phyloP scores from a whole-genome alignment of 2,888 invertebrate genomes.

The Cremastobaeus sp. region DNA sequence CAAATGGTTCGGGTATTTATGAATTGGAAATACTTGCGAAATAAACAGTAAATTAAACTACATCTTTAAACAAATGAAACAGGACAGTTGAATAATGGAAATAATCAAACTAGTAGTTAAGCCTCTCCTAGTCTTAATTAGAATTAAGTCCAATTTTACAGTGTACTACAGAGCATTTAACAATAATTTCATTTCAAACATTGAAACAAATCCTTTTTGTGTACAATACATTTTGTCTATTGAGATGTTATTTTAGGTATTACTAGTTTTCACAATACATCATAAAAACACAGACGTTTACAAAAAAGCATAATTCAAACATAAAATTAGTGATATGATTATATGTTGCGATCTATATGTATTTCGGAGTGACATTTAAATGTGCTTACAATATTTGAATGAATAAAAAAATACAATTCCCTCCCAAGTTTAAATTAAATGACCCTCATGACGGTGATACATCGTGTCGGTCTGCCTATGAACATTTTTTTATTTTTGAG shows the following conservation, averaged over 20 bases:
- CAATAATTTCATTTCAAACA: slow-evolving; percentile 9
- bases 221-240: not conserved
- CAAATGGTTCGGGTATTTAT: too few species aligned
- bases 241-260: not conserved
- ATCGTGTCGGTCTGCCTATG: slow-evolving; percentile 54
- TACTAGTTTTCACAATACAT: slow-evolving; percentile 1
- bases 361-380: slow-evolving; percentile 46
- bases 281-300: slow-evolving; percentile 19
- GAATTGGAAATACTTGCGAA: too few species aligned
- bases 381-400: slow-evolving; percentile 37
- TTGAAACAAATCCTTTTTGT: not conserved
- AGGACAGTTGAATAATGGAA: too few species aligned
- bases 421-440: slow-evolving; percentile 22
- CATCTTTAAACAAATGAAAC: too few species aligned
- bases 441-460: slow-evolving; percentile 39
- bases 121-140: too few species aligned
- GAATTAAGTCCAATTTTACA: slow-evolving; percentile 35
- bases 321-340: slow-evolving; percentile 30
- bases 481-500: slow-evolving; percentile 17
- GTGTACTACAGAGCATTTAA: slow-evolving; percentile 37
- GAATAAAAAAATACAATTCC: slow-evolving; percentile 55
- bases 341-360: slow-evolving; percentile 22
- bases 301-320: slow-evolving; percentile 25
- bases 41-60: too few species aligned
- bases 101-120: too few species aligned